Conservation (phyloP, 2,888 invertebrate species). For the Epinotia brunnichana region DNA sequence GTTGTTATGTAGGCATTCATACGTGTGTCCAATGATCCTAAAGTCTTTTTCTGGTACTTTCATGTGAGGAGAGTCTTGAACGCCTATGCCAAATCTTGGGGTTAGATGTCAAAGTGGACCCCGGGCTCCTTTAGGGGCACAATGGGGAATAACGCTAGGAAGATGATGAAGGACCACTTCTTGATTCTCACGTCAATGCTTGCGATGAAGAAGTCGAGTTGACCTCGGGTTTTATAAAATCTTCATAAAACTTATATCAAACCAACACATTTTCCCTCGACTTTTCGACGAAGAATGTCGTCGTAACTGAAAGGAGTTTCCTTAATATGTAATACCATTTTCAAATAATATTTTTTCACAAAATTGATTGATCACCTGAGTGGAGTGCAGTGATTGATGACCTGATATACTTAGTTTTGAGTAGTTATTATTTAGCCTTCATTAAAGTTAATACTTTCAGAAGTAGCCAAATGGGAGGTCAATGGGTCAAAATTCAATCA, state of each 20-base stretch:
- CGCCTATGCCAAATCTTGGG: too few species aligned
- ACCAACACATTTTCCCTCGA: background rate
- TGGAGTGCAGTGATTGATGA: constrained; percentile 18
- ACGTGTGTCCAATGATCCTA: too few species aligned
- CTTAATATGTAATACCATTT: background rate
- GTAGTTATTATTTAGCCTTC: background rate
- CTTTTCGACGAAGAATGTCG: background rate
- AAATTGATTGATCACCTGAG: constrained; percentile 8
- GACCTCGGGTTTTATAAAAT: background rate
- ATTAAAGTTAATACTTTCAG: constrained; percentile 9
- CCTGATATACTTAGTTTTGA: background rate
- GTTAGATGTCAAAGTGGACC: too few species aligned
- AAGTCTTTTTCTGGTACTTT: too few species aligned
- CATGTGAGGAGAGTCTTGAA: too few species aligned
- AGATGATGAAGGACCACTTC: too few species aligned
- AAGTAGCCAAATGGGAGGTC: background rate
- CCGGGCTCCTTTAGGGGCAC: too few species aligned
- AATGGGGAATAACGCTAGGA: too few species aligned
- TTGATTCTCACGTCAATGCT: too few species aligned
- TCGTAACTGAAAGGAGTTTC: background rate
- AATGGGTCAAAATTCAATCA: too few species aligned
- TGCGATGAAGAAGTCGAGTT: too few species aligned
- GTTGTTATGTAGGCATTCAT: too few species aligned
- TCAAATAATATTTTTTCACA: background rate
- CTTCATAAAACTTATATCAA: background rate